Evolutionary conservation across 2,888 invertebrate species (phyloP).

Genomic region (Microctonus aethiopoides): DNA sequence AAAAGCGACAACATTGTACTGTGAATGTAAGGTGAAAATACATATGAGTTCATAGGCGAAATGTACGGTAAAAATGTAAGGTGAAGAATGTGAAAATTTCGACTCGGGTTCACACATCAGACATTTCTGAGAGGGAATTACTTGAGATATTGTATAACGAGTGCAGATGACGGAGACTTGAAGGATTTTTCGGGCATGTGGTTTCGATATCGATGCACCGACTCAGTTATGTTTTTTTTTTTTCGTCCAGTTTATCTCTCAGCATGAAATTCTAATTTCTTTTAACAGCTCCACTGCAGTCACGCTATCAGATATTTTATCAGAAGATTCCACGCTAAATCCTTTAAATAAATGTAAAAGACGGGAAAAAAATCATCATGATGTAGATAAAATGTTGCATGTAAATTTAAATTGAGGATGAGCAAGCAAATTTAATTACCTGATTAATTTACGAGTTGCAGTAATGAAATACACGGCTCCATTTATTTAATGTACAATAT

Average conservation of each 20-base stretch:
- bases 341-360: not conserved
- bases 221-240: slow-evolving; percentile 13
- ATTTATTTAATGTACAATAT: not conserved
- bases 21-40: no score
- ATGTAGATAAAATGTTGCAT: slow-evolving; percentile 32
- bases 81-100: no score
- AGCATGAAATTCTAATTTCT: not conserved
- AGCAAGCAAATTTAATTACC: not conserved
- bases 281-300: not conserved
- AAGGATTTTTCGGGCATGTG: slow-evolving; percentile 9
- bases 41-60: no score
- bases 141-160: not conserved
- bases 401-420: slow-evolving; percentile 24
- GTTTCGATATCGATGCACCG: slow-evolving; percentile 18
- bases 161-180: not conserved
- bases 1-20: no score
- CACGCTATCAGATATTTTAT: not conserved
- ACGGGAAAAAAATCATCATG: not conserved
- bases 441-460: not conserved
- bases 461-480: not conserved
- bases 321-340: not conserved
- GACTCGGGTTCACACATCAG: no score
- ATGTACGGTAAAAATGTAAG: no score
- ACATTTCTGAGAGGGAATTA: no score
- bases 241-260: not conserved